phyloP scores from a whole-genome alignment of 2,888 invertebrate genomes.

The Galerucella nymphaeae region DNA sequence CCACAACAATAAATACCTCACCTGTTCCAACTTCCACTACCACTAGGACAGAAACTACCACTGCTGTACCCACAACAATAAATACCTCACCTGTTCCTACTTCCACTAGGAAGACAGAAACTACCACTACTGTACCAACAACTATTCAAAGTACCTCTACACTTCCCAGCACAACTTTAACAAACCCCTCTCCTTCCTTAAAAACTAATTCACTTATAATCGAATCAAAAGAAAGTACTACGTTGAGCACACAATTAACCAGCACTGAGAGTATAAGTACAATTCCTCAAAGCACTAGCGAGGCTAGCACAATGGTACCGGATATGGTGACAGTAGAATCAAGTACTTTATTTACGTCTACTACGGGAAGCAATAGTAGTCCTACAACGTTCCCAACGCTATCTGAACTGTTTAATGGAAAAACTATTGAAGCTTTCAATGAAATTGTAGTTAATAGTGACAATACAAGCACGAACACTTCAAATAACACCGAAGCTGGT shows the following conservation, averaged over 20 bases:
- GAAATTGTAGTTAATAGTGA: slow-evolving; percentile 68
- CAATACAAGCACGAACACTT: slow-evolving; percentile 40
- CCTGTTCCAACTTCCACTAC: too few relatives aligned
- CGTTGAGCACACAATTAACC: slow-evolving; percentile 15
- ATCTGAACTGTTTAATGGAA: slow-evolving; percentile 70
- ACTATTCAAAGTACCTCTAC: not conserved
- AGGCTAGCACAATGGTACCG: slow-evolving; percentile 44
- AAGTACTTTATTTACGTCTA: slow-evolving; percentile 46
- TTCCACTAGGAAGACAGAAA: not conserved
- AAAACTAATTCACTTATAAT: not conserved
- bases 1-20: not conserved
- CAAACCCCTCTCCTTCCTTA: not conserved
- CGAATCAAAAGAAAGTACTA: slow-evolving; percentile 17
- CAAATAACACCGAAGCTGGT: slow-evolving; percentile 14
- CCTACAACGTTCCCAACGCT: slow-evolving; percentile 70
- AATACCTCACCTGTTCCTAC: not conserved
- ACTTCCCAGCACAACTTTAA: not conserved
- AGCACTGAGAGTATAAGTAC: slow-evolving; percentile 28
- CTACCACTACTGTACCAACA: not conserved
- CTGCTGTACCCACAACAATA: not conserved
- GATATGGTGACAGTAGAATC: slow-evolving; percentile 34
- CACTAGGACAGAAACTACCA: not conserved
- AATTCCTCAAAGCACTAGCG: slow-evolving; percentile 37
- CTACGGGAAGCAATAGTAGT: slow-evolving; percentile 46
- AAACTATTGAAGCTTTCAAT: slow-evolving; percentile 72